Conservation (phyloP, 2,113 vertebrate genomes). For the Eurypyga helias region DNA sequence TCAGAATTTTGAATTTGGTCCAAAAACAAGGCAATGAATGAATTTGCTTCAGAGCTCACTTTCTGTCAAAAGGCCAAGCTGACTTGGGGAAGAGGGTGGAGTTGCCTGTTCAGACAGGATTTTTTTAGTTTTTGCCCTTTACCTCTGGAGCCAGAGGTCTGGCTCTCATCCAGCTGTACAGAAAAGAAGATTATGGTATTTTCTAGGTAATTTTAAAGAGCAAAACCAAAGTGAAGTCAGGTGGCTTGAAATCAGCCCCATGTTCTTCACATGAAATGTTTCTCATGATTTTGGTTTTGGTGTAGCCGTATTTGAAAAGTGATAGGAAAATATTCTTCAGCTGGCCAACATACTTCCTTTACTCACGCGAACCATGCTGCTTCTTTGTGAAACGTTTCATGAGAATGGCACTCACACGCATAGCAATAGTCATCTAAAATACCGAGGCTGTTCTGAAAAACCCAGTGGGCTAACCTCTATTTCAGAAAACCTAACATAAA, state of each 20-base stretch:
- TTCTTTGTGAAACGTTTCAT: slow-evolving; percentile 43
- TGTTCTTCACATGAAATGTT: slow-evolving; percentile 70
- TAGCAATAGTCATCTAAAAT: slow-evolving; percentile 50
- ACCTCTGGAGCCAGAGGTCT: slow-evolving; percentile 86
- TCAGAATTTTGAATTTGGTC: slow-evolving; percentile 71
- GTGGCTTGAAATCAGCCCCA: slow-evolving; percentile 74
- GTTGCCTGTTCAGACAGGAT: slow-evolving; percentile 82
- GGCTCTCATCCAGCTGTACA: slow-evolving; percentile 75
- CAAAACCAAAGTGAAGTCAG: slow-evolving; percentile 78
- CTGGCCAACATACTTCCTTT: slow-evolving; percentile 50
- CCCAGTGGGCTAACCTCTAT: neutral
- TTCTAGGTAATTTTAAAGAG: slow-evolving; percentile 79
- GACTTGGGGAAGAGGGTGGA: slow-evolving; percentile 80
- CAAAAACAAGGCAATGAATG: slow-evolving; percentile 77
- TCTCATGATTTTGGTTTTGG: slow-evolving; percentile 69
- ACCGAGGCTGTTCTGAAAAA: slow-evolving; percentile 10
- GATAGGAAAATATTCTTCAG: slow-evolving; percentile 53
- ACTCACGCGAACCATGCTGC: slow-evolving; percentile 47
- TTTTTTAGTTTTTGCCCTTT: slow-evolving; percentile 83
- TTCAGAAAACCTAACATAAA: slow-evolving; percentile 29
- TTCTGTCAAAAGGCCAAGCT: slow-evolving; percentile 83
- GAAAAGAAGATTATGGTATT: slow-evolving; percentile 78
- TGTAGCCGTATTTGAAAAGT: slow-evolving; percentile 58
- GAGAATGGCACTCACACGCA: slow-evolving; percentile 17
- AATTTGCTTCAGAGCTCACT: slow-evolving; percentile 78